phyloP scores from a whole-genome alignment of 2,888 invertebrate species.

The Blastobasis lacticolella region DNA sequence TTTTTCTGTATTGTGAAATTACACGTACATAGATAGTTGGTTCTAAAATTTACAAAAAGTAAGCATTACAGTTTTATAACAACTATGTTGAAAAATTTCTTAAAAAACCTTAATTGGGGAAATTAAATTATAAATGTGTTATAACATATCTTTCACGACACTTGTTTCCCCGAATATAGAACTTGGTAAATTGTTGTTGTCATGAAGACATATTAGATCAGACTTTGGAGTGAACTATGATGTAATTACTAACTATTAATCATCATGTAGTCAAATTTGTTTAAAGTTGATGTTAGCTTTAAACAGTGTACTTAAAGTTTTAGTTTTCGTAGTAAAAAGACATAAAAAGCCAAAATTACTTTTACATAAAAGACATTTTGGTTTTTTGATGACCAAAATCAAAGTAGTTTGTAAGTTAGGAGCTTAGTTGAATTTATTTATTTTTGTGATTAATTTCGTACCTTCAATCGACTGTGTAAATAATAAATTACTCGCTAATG shows the following conservation, averaged over 20 bases:
- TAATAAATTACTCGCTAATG: conserved; percentile 62
- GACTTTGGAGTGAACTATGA: conserved; percentile 3
- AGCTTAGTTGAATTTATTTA: conserved; percentile 59
- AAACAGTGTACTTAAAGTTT: conserved; percentile 47
- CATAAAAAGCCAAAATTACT: conserved; percentile 48
- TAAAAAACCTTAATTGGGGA: too few species aligned
- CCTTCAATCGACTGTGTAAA: conserved; percentile 66
- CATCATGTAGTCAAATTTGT: conserved; percentile 40
- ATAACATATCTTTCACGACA: too few species aligned
- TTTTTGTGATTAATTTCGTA: conserved; percentile 64
- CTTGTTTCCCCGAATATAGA: not conserved
- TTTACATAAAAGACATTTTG: conserved; percentile 40
- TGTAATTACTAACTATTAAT: conserved; percentile 9
- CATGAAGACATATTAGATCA: conserved; percentile 5
- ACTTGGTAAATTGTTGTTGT: not conserved
- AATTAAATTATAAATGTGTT: too few species aligned
- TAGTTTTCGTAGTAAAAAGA: conserved; percentile 36
- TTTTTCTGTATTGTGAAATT: conserved; percentile 60
- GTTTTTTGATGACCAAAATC: conserved; percentile 58
- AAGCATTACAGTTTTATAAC: too few species aligned
- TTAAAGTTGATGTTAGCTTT: conserved; percentile 52
- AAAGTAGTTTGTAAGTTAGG: conserved; percentile 50
- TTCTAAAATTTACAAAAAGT: too few species aligned
- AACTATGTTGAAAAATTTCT: too few species aligned
- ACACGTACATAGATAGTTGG: too few species aligned